A percentile compares a stretch with the other conserved stretches of the same genome.
Evolutionary conservation across 2,888 invertebrate genomes (phyloP).

Genomic region (Phalera bucephala): DNA sequence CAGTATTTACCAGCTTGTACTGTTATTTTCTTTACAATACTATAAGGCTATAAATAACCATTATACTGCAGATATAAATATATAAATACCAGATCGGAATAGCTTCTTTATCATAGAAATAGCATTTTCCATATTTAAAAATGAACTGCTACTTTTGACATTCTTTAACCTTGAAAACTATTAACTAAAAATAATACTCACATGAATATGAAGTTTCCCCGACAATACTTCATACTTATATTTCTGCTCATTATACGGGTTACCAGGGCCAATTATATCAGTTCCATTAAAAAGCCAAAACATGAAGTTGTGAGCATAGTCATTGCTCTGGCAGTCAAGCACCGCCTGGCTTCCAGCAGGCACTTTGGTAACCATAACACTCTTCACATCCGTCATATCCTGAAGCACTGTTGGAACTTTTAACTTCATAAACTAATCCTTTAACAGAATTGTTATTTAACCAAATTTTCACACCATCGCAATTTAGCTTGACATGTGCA

Average conservation of each 20-base stretch:
- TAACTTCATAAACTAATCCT: slow-evolving; percentile 17
- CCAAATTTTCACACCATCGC: slow-evolving; percentile 31
- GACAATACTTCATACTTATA: slow-evolving; percentile 87
- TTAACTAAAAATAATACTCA: slow-evolving; percentile 57
- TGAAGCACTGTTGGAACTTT: slow-evolving; percentile 41
- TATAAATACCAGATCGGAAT: too few species aligned
- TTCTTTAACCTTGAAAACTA: not conserved
- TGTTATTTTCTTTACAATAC: too few species aligned
- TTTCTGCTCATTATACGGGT: slow-evolving; percentile 82
- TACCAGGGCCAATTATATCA: slow-evolving; percentile 85
- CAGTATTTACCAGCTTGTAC: too few species aligned
- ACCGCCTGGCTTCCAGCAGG: slow-evolving; percentile 83
- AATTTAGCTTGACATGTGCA: slow-evolving; percentile 51
- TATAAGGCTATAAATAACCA: too few species aligned
- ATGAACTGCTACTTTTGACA: too few species aligned
- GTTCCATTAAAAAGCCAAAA: slow-evolving; percentile 85
- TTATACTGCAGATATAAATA: too few species aligned
- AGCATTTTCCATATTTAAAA: too few species aligned
- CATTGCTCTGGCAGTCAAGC: slow-evolving; percentile 85
- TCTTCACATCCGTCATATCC: slow-evolving; percentile 48
- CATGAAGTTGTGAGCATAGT: slow-evolving; percentile 85
- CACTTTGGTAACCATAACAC: slow-evolving; percentile 73
- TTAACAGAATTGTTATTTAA: slow-evolving; percentile 50
- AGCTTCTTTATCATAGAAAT: too few species aligned
- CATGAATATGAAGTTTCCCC: slow-evolving; percentile 86